Evolutionary conservation across 1,140 invertebrate genomes (phyloP).

Genomic region (Liolophura sinensis): DNA sequence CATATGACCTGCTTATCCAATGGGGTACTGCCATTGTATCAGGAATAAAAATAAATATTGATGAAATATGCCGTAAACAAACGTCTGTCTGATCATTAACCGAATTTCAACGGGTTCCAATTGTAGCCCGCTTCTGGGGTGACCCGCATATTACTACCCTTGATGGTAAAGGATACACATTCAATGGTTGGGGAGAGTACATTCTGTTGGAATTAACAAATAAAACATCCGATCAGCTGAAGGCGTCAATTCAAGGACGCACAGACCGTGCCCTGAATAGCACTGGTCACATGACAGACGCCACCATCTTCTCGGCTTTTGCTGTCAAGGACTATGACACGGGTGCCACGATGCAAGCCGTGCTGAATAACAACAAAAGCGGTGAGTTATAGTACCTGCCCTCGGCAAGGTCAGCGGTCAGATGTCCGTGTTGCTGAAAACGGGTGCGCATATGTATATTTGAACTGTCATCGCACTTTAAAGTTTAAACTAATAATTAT

Average conservation of each 20-base stretch:
- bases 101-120: no score
- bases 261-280: constrained; percentile 11
- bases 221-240: background rate
- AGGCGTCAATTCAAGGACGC: constrained; percentile 15
- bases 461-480: no score
- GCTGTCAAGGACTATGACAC: constrained; percentile 15
- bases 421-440: no score
- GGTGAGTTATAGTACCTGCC: constrained; percentile 6
- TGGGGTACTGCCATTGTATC: no score
- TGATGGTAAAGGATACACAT: constrained; percentile 86
- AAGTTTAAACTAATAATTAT: no score
- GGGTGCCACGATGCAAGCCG: constrained; percentile 11
- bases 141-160: constrained; percentile 94
- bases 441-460: no score
- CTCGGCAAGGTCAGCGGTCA: no score
- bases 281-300: constrained; percentile 14
- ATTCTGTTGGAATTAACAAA: constrained; percentile 66
- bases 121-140: constrained; percentile 59
- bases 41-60: no score
- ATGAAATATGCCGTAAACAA: no score
- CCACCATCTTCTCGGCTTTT: constrained; percentile 30
- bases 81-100: no score
- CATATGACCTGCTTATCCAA: no score
- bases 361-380: constrained; percentile 8
- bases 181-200: constrained; percentile 95